phyloP scores from a whole-genome alignment of 2,113 vertebrate genomes.

The Sterrhoptilus dennistouni region DNA sequence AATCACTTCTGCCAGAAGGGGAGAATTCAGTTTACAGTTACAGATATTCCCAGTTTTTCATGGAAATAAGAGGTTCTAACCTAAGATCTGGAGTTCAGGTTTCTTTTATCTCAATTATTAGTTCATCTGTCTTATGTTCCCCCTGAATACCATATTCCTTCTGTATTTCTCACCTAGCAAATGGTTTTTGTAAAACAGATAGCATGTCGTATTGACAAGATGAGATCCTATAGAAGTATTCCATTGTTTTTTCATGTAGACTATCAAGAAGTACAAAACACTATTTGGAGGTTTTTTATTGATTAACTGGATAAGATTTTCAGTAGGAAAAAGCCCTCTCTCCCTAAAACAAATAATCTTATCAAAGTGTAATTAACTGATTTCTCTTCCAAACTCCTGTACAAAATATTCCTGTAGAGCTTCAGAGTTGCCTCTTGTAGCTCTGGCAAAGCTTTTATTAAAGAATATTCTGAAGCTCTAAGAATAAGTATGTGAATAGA shows the following conservation, averaged over 20 bases:
- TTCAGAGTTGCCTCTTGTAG: neutral
- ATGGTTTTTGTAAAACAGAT: neutral
- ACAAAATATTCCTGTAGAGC: neutral
- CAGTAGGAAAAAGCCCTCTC: neutral
- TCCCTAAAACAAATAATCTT: neutral
- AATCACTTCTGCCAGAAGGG: neutral
- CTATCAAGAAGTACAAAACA: neutral
- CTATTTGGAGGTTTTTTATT: neutral
- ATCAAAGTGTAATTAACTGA: neutral
- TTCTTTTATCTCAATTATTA: neutral
- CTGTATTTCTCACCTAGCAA: neutral
- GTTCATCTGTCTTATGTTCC: neutral
- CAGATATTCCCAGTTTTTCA: neutral
- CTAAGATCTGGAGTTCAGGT: neutral
- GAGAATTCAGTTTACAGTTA: neutral
- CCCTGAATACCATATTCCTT: neutral
- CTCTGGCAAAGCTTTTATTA: neutral
- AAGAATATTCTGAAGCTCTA: neutral
- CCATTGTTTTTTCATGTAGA: neutral
- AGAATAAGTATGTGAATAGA: neutral
- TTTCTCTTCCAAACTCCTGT: neutral
- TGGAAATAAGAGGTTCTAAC: neutral
- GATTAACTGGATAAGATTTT: neutral
- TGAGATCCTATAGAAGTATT: neutral
- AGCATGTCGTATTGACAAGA: neutral